phyloP scores from a whole-genome alignment of 2,797 vertebrate species.

The Hoplostethus atlanticus region DNA sequence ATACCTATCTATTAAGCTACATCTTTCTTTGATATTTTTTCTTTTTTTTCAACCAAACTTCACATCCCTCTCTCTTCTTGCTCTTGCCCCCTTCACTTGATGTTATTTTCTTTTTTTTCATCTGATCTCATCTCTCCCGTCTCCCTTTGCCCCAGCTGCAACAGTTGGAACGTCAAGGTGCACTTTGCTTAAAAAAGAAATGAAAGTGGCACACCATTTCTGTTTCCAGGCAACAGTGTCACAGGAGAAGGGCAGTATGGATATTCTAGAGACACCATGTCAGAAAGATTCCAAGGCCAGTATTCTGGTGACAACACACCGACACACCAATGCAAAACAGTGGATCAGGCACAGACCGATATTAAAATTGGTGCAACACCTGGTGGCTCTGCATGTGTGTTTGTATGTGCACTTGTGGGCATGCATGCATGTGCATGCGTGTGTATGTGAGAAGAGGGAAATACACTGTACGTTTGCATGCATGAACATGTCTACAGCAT shows the following conservation, averaged over 20 bases:
- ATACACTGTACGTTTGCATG: slow-evolving; percentile 5
- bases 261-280: slow-evolving; percentile 74
- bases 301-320: slow-evolving; percentile 51
- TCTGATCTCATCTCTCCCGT: background rate
- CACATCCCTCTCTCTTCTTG: slow-evolving; percentile 2
- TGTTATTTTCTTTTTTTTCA: slow-evolving; percentile 12
- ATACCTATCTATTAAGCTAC: slow-evolving; percentile 39
- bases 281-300: slow-evolving; percentile 76
- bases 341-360: background rate
- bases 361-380: slow-evolving; percentile 18
- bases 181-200: slow-evolving; percentile 70
- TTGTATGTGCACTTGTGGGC: background rate
- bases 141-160: slow-evolving; percentile 51
- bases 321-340: slow-evolving; percentile 27
- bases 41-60: slow-evolving; percentile 20
- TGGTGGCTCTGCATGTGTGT: background rate
- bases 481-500: background rate
- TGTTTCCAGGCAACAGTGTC: slow-evolving; percentile 78
- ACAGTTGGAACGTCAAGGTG: slow-evolving; percentile 66
- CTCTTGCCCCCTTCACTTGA: slow-evolving; percentile 15
- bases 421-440: background rate
- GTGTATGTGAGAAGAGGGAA: background rate
- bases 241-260: slow-evolving; percentile 70
- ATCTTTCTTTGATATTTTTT: background rate
- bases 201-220: slow-evolving; percentile 71